phyloP scores from a whole-genome alignment of 2,797 vertebrate species.

The Schizopygopsis malacanthus region DNA sequence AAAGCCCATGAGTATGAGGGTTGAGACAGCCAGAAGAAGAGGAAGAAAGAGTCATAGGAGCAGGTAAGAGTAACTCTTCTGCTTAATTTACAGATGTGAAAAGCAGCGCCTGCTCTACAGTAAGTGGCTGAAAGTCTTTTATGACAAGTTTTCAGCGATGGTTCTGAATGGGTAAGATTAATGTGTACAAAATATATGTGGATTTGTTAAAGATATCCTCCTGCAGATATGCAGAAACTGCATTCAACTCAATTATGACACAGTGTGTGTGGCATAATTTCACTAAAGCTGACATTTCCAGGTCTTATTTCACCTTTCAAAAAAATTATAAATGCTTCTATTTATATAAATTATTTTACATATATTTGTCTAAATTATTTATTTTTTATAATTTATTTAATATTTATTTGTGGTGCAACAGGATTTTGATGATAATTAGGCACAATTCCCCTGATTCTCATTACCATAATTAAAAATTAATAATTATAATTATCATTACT shows the following conservation, averaged over 20 bases:
- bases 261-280: not conserved
- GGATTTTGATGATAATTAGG: too few relatives aligned
- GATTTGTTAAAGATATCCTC: constrained; percentile 38
- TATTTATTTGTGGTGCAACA: too few relatives aligned
- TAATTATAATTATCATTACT: not conserved
- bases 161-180: constrained; percentile 95
- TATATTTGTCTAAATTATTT: too few relatives aligned
- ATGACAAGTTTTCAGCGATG: constrained; percentile 89
- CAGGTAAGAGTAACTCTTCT: constrained; percentile 96
- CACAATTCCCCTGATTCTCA: not conserved
- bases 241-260: too few relatives aligned
- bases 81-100: constrained; percentile 98
- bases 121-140: constrained; percentile 91
- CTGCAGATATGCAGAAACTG: not conserved
- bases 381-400: too few relatives aligned
- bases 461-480: not conserved
- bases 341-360: too few relatives aligned
- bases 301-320: not conserved
- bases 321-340: too few relatives aligned
- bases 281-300: not conserved
- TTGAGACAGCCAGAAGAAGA: constrained; percentile 84
- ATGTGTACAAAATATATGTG: constrained; percentile 72
- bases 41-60: constrained; percentile 78
- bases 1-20: constrained; percentile 89
- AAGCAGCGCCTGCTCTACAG: constrained; percentile 84